Conservation (phyloP, 2,113 vertebrate genomes). For the Orientallactaga bullata region DNA sequence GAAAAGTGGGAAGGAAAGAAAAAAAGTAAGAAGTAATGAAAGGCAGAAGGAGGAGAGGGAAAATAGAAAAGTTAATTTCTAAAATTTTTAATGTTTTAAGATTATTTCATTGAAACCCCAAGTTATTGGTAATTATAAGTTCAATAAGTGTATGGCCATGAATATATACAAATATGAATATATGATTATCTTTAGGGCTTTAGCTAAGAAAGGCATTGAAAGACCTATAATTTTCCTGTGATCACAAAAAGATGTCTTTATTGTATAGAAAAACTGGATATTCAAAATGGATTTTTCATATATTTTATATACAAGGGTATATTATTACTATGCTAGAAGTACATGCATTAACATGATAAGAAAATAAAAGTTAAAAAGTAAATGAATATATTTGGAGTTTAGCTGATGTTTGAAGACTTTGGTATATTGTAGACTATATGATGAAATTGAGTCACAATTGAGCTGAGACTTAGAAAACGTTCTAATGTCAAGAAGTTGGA, state of each 20-base stretch:
- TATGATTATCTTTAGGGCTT: neutral
- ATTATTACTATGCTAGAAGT: neutral
- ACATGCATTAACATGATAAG: neutral
- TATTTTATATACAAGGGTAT: neutral
- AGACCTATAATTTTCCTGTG: neutral
- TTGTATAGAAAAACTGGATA: neutral
- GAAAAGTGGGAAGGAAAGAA: neutral
- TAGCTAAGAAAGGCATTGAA: slow-evolving; percentile 18
- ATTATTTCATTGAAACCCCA: neutral
- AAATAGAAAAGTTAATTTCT: neutral
- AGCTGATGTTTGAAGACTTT: neutral
- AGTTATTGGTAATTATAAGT: neutral
- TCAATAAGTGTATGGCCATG: neutral
- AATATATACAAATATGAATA: neutral
- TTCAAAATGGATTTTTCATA: neutral
- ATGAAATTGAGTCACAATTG: neutral
- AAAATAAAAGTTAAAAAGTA: neutral
- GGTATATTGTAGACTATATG: neutral
- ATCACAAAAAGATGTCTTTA: slow-evolving; percentile 11
- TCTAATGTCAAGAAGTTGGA: neutral
- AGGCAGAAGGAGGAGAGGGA: neutral
- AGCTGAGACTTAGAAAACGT: neutral
- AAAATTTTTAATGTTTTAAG: slow-evolving; percentile 15
- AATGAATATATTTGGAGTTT: neutral
- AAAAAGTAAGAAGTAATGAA: neutral